These are phyloP conservation scores for Eptesicus fuscus DNA, from an alignment of 2,113 vertebrate species.

Conservation along the genomic window DNA sequence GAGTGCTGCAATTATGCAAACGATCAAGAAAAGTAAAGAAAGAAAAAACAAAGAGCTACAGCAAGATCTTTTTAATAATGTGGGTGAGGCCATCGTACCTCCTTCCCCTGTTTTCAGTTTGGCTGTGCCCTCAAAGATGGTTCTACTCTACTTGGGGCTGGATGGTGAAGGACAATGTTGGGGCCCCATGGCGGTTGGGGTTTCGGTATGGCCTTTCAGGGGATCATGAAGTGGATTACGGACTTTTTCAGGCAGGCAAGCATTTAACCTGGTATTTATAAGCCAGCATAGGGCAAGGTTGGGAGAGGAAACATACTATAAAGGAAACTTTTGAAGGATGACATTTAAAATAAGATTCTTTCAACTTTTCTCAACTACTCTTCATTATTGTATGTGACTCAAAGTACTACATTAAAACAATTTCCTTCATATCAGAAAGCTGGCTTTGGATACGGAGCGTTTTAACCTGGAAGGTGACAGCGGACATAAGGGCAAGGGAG, in stretches of 20 bases:
- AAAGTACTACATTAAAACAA: constrained; percentile 28
- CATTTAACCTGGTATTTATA: neutral
- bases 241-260: neutral
- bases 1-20: constrained; percentile 44
- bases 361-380: neutral
- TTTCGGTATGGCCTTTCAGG: neutral
- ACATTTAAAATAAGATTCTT: neutral
- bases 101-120: neutral
- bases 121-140: neutral
- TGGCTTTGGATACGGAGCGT: neutral
- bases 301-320: neutral
- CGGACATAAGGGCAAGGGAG: neutral
- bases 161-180: neutral
- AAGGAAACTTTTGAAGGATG: neutral
- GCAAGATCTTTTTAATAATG: neutral
- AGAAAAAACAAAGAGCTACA: neutral
- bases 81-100: neutral
- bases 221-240: neutral
- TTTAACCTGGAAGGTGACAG: neutral
- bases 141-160: neutral
- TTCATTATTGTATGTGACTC: neutral
- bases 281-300: neutral
- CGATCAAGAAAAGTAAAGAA: neutral
- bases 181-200: neutral
- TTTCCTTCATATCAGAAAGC: neutral